Percentiles rank a stretch among this genome's conserved stretches.
These are phyloP conservation scores for Acrobasis consociella DNA, from an alignment of 2,888 invertebrate species.

Conservation along the genomic window DNA sequence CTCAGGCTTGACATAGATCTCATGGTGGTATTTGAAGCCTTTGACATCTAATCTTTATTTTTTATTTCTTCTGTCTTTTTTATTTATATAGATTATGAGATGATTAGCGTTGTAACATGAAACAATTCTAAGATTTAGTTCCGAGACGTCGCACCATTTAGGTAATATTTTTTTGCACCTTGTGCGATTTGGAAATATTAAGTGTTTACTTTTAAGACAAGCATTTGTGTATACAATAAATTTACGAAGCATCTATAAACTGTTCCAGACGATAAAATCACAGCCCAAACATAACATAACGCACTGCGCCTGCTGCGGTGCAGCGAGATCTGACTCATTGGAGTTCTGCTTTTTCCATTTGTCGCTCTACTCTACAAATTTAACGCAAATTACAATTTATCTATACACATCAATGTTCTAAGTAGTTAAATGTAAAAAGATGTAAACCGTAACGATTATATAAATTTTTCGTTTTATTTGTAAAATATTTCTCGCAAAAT, in stretches of 20 bases:
- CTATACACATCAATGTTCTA: neutral
- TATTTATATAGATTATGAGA: too few relatives aligned
- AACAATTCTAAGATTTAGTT: too few relatives aligned
- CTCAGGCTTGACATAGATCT: too few relatives aligned
- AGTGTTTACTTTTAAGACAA: neutral
- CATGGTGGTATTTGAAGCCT: neutral
- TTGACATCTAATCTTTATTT: neutral
- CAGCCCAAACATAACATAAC: conserved; percentile 62
- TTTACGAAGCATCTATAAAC: conserved; percentile 32
- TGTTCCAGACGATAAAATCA: conserved; percentile 53
- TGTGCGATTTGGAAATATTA: neutral
- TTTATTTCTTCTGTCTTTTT: too few relatives aligned
- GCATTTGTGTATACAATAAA: neutral
- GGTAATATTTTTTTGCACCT: too few relatives aligned
- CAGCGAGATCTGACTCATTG: conserved; percentile 60
- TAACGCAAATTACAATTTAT: conserved; percentile 7
- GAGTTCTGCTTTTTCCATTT: conserved; percentile 47
- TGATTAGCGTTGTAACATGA: too few relatives aligned
- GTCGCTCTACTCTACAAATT: conserved; percentile 25
- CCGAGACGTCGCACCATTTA: too few relatives aligned
- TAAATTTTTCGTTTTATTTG: too few relatives aligned
- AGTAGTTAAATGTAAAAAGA: too few relatives aligned
- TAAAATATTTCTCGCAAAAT: too few relatives aligned
- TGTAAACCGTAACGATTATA: too few relatives aligned
- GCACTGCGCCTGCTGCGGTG: conserved; percentile 41